Percentiles rank a stretch among this genome's conserved stretches.
Conservation (phyloP, 2,888 invertebrate genomes). For the Eupsilia transversa region DNA sequence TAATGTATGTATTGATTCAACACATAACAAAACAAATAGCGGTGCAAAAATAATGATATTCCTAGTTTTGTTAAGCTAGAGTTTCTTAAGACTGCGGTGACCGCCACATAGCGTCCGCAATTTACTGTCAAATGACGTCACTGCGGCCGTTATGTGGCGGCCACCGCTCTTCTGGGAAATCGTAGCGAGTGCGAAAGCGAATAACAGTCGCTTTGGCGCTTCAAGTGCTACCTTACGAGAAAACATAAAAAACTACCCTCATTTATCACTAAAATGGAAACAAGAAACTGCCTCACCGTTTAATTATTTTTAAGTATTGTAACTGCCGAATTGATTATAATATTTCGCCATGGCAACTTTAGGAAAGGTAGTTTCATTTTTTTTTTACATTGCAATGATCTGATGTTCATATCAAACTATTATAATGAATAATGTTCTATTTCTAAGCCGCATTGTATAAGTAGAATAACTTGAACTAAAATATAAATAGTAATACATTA, state of each 20-base stretch:
- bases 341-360: slow-evolving; percentile 41
- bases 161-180: background rate
- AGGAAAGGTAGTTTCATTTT: slow-evolving; percentile 2
- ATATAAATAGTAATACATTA: slow-evolving; percentile 54
- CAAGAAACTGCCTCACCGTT: background rate
- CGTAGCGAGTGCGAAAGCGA: background rate
- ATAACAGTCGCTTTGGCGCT: too few relatives aligned
- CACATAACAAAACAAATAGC: background rate
- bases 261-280: background rate
- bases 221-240: background rate
- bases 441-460: slow-evolving; percentile 37
- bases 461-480: slow-evolving; percentile 35
- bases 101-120: background rate
- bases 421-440: slow-evolving; percentile 20
- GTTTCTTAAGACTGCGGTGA: too few relatives aligned
- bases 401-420: slow-evolving; percentile 54
- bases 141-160: background rate
- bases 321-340: slow-evolving; percentile 6
- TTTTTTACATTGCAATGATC: slow-evolving; percentile 33
- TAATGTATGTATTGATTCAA: too few relatives aligned
- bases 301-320: background rate
- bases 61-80: background rate
- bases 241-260: background rate
- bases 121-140: background rate
- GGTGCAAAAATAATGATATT: background rate